These are phyloP conservation scores for Galeopterus variegatus DNA, from an alignment of 2,113 vertebrate genomes.

Conservation along the genomic window DNA sequence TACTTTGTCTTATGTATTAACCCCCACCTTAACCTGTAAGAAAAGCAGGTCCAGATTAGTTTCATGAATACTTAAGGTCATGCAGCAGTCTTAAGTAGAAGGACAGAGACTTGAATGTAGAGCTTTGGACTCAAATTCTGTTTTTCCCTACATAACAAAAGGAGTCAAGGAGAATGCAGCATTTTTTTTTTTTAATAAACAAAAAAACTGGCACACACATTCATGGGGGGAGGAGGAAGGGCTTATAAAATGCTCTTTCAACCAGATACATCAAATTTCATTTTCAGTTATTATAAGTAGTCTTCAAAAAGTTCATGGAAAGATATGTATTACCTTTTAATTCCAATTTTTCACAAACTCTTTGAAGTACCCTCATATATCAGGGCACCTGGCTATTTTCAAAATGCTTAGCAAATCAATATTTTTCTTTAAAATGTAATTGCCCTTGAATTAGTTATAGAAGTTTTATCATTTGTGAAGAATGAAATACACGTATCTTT, in stretches of 20 bases:
- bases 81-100: neutral
- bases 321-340: no score
- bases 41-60: neutral
- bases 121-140: neutral
- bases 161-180: neutral
- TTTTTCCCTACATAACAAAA: neutral
- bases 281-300: neutral
- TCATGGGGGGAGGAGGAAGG: accelerated
- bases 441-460: constrained; percentile 38
- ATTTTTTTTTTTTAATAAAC: neutral
- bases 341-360: no score
- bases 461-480: constrained; percentile 86
- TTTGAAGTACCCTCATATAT: neutral
- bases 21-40: neutral
- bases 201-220: neutral
- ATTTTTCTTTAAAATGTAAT: constrained; percentile 65
- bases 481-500: constrained; percentile 77
- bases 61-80: neutral
- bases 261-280: neutral
- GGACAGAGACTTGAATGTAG: neutral
- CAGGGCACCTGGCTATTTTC: neutral
- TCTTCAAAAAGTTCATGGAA: no score
- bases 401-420: constrained; percentile 53
- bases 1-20: neutral
- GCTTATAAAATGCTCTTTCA: neutral